phyloP scores from a whole-genome alignment of 2,797 vertebrate genomes.

The Menidia menidia region DNA sequence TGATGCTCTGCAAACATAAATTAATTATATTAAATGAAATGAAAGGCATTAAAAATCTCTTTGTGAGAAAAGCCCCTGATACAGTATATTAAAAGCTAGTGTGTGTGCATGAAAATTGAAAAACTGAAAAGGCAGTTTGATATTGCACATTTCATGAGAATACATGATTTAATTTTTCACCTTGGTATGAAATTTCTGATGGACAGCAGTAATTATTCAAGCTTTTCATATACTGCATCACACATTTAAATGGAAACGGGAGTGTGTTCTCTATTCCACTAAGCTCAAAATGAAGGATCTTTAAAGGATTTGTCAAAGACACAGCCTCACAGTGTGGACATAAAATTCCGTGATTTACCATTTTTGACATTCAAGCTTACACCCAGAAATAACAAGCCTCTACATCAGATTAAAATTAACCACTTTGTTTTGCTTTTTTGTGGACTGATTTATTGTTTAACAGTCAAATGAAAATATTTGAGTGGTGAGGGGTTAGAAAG shows the following conservation, averaged over 20 bases:
- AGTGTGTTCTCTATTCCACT: constrained; percentile 13
- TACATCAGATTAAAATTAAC: constrained; percentile 40
- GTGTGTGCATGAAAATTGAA: constrained; percentile 9
- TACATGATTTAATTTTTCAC: constrained; percentile 26
- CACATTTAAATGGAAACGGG: constrained; percentile 30
- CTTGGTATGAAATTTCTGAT: constrained; percentile 40
- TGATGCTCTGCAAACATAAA: constrained; percentile 41
- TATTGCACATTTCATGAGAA: constrained; percentile 27
- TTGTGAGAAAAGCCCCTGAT: constrained; percentile 32
- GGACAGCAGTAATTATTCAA: constrained; percentile 25
- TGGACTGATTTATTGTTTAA: constrained; percentile 50
- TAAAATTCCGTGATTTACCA: constrained; percentile 16
- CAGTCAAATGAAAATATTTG: constrained; percentile 15
- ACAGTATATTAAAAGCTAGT: constrained; percentile 19
- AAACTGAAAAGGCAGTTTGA: constrained; percentile 22
- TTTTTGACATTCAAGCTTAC: constrained; percentile 38
- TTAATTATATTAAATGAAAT: constrained; percentile 44
- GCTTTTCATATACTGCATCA: constrained; percentile 10
- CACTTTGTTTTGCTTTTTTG: constrained; percentile 44
- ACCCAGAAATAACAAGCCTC: constrained; percentile 30
- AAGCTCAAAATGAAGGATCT: constrained; percentile 8
- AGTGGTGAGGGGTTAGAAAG: constrained; percentile 29
- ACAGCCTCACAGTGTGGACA: constrained; percentile 12
- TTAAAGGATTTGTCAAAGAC: constrained; percentile 28
- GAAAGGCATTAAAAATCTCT: constrained; percentile 39